Conservation (phyloP, 2,888 invertebrate genomes). For the Tineola bisselliella region DNA sequence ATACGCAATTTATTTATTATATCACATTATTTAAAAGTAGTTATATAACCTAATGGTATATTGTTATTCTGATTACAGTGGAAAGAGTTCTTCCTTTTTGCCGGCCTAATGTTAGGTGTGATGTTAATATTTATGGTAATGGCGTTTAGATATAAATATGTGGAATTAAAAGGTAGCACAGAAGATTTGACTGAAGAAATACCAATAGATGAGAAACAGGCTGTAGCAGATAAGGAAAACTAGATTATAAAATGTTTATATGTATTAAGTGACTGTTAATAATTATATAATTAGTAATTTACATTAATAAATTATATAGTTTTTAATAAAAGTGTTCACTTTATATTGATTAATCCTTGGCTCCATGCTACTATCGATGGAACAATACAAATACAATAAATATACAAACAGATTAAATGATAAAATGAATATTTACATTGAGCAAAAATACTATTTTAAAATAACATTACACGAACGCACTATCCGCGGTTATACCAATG, state of each 20-base stretch:
- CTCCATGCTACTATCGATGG: too few species aligned
- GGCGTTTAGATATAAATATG: conserved; percentile 83
- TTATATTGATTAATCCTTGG: neutral
- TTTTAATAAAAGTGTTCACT: neutral
- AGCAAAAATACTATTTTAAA: too few species aligned
- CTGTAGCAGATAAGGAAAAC: neutral
- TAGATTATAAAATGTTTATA: neutral
- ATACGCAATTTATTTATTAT: too few species aligned
- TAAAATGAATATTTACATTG: too few species aligned
- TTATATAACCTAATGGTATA: too few species aligned
- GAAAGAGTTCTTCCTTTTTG: conserved; percentile 87
- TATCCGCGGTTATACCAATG: too few species aligned
- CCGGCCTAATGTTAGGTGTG: conserved; percentile 84
- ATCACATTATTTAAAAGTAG: too few species aligned
- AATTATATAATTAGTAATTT: neutral
- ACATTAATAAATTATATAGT: conserved; percentile 9
- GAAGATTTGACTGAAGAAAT: conserved; percentile 43
- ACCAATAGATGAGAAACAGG: conserved; percentile 34
- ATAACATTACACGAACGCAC: too few species aligned
- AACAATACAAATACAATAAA: too few species aligned
- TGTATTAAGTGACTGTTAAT: neutral
- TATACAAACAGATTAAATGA: too few species aligned
- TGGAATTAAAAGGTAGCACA: conserved; percentile 43
- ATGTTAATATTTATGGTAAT: conserved; percentile 84
- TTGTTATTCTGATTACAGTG: conserved; percentile 68